These are phyloP conservation scores for Acanthopleura granulata DNA, from an alignment of 2,888 invertebrate species.

Conservation along the genomic window DNA sequence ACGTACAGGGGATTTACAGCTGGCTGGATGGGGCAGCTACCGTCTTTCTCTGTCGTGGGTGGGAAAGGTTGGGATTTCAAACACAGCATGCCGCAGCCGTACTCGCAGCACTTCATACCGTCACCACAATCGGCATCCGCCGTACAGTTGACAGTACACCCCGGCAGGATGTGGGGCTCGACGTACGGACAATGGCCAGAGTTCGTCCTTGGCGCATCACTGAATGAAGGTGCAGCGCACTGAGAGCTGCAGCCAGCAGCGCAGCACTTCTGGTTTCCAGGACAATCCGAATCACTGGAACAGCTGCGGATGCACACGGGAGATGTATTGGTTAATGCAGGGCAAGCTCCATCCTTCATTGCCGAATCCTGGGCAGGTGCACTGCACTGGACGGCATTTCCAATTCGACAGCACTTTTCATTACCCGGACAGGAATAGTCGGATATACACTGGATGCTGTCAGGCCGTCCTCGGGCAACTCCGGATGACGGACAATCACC, in stretches of 20 bases:
- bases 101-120: not conserved
- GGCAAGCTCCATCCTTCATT: not conserved
- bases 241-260: not conserved
- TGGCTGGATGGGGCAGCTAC: not conserved
- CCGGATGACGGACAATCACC: not conserved
- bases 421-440: not conserved
- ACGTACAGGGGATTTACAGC: not conserved
- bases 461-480: too few species aligned
- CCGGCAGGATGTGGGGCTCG: not conserved
- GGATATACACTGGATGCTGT: not conserved
- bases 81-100: conserved; percentile 7
- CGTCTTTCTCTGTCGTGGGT: not conserved
- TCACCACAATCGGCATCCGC: not conserved
- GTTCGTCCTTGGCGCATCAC: not conserved
- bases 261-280: not conserved
- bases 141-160: not conserved
- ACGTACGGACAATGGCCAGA: not conserved
- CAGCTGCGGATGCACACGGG: not conserved
- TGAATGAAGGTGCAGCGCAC: not conserved
- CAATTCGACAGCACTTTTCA: not conserved
- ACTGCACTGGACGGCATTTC: not conserved
- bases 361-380: not conserved
- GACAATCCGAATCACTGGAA: not conserved
- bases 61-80: not conserved
- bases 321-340: not conserved